Evolutionary conservation across 2,113 vertebrate species (phyloP).

Genomic region (Pelodiscus sinensis): DNA sequence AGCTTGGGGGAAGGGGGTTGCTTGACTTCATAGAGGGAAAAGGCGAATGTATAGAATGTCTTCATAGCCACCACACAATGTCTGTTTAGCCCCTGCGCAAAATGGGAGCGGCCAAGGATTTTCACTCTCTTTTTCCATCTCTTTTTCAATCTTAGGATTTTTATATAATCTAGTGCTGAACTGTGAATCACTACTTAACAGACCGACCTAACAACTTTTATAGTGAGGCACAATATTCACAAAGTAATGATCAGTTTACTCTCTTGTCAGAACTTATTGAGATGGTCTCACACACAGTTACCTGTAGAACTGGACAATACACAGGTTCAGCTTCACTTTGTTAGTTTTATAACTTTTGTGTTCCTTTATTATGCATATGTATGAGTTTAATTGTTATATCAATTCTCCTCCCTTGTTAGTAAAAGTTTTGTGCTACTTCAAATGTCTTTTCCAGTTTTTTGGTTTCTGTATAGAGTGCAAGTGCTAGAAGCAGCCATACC

Average conservation of each 20-base stretch:
- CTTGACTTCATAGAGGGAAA: neutral
- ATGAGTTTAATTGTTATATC: neutral
- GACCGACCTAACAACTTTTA: neutral
- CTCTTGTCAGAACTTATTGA: neutral
- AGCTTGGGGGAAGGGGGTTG: neutral
- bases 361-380: neutral
- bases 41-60: neutral
- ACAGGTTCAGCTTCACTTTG: neutral
- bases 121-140: neutral
- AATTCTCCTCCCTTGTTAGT: neutral
- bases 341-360: neutral
- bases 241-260: neutral
- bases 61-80: neutral
- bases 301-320: neutral
- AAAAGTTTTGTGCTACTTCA: neutral
- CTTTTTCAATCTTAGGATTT: neutral
- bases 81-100: neutral
- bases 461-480: neutral
- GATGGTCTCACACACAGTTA: neutral
- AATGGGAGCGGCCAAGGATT: neutral
- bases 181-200: neutral
- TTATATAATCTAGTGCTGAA: neutral
- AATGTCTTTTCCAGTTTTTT: neutral
- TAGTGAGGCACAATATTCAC: neutral
- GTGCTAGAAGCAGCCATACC: neutral